A percentile compares a stretch with the other conserved stretches of the same genome.
Evolutionary conservation across 2,797 vertebrate species (phyloP).

Genomic region (Smutsia temminckii): DNA sequence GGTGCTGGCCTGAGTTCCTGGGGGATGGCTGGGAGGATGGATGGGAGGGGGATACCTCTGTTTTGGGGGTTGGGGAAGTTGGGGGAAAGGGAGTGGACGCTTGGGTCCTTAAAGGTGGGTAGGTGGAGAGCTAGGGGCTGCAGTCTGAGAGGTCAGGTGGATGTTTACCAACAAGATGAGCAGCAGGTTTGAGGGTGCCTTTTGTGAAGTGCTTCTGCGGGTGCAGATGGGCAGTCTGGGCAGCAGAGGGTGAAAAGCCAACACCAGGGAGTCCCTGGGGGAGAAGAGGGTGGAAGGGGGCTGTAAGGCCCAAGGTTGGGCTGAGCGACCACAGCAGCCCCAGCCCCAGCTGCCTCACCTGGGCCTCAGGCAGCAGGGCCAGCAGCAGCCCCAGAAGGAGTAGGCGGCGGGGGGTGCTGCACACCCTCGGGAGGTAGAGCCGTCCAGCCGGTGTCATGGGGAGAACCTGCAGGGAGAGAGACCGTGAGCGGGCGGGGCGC

Average conservation of each 20-base stretch:
- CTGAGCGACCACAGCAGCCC: background rate
- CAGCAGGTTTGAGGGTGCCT: constrained; percentile 67
- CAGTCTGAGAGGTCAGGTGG: background rate
- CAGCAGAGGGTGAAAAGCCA: background rate
- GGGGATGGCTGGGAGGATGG: background rate
- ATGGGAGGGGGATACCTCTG: background rate
- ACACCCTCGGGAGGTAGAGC: constrained; percentile 61
- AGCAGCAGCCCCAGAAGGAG: constrained; percentile 68
- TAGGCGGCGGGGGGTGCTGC: constrained; percentile 29
- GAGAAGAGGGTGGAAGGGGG: background rate
- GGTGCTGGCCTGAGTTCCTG: background rate
- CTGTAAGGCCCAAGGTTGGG: background rate
- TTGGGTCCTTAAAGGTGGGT: background rate
- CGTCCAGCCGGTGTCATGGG: constrained; percentile 70
- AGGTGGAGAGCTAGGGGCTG: background rate
- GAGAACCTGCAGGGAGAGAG: constrained; percentile 58
- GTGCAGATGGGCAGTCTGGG: background rate
- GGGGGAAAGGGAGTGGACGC: background rate
- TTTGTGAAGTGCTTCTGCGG: constrained; percentile 2
- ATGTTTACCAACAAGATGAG: constrained; percentile 80
- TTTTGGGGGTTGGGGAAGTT: background rate
- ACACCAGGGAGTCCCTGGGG: constrained; percentile 57
- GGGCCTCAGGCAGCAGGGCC: background rate
- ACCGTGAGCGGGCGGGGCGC: constrained; percentile 8
- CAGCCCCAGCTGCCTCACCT: constrained; percentile 65